These are phyloP conservation scores for Labrus mixtus DNA, from an alignment of 2,113 vertebrate species.

Conservation along the genomic window DNA sequence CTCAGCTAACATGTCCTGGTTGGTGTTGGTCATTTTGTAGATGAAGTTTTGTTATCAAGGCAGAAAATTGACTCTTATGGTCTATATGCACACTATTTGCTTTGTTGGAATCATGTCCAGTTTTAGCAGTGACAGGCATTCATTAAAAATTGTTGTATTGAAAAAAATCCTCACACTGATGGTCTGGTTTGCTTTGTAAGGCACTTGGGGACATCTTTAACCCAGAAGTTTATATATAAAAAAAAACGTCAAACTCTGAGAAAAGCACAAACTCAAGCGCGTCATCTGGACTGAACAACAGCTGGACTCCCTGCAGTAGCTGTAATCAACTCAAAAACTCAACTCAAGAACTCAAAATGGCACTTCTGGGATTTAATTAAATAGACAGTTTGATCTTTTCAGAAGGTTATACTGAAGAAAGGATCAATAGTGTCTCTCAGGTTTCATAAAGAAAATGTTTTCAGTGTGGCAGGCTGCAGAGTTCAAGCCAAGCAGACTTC, in stretches of 20 bases:
- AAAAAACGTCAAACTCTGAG: background rate
- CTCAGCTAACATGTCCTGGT: too few relatives aligned
- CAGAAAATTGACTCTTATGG: too few relatives aligned
- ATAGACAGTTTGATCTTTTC: conserved; percentile 30
- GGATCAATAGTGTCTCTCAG: conserved; percentile 19
- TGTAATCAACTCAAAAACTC: background rate
- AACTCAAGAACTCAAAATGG: conserved; percentile 18
- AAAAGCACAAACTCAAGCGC: conserved; percentile 9
- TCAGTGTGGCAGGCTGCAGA: conserved; percentile 12
- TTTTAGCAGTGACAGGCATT: too few relatives aligned
- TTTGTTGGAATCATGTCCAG: too few relatives aligned
- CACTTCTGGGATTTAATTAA: background rate
- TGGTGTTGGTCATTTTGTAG: too few relatives aligned
- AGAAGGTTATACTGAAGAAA: background rate
- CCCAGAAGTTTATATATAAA: too few relatives aligned
- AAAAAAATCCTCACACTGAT: too few relatives aligned
- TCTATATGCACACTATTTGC: too few relatives aligned
- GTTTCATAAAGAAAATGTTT: conserved; percentile 1
- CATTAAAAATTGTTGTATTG: too few relatives aligned
- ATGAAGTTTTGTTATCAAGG: too few relatives aligned
- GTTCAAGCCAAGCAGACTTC: background rate
- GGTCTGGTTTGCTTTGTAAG: too few relatives aligned
- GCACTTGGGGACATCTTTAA: too few relatives aligned
- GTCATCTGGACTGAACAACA: conserved; percentile 43
- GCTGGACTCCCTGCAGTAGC: conserved; percentile 33